Conservation (phyloP, 2,888 invertebrate genomes). For the Kuschelorhynchus macadamiae region DNA sequence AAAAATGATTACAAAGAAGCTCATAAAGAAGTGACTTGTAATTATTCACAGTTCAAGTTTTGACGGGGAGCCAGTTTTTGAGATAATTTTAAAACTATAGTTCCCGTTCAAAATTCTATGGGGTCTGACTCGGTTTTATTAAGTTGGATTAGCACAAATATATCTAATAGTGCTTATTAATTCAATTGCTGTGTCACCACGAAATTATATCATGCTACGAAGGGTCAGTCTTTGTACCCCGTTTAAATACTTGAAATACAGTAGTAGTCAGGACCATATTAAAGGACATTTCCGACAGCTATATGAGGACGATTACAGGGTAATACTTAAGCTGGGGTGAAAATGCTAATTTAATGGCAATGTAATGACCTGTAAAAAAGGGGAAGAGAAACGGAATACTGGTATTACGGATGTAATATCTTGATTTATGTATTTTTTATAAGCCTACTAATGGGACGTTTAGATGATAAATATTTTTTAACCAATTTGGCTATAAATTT, state of each 20-base stretch:
- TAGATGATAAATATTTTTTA: not conserved
- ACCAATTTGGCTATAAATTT: too few relatives aligned
- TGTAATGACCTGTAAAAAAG: conserved; percentile 47
- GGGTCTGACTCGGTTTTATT: too few relatives aligned
- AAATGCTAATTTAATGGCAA: conserved; percentile 46
- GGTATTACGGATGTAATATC: conserved; percentile 9
- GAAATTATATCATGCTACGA: not conserved
- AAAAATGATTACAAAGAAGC: too few relatives aligned
- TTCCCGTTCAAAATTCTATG: too few relatives aligned
- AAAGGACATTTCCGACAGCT: conserved; percentile 46
- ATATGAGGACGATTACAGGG: conserved; percentile 40
- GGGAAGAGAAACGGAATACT: conserved; percentile 19
- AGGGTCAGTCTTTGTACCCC: conserved; percentile 15
- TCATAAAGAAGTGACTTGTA: too few relatives aligned
- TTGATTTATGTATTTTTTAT: conserved; percentile 11
- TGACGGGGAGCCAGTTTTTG: too few relatives aligned
- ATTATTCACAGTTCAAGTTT: too few relatives aligned
- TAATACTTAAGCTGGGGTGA: conserved; percentile 34
- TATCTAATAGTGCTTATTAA: too few relatives aligned
- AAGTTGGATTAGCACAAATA: too few relatives aligned
- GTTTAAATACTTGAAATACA: conserved; percentile 32
- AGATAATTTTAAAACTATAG: too few relatives aligned
- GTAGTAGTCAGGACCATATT: conserved; percentile 36
- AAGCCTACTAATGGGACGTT: too few relatives aligned
- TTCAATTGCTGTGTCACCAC: too few relatives aligned